These are phyloP conservation scores for Helicoverpa zea DNA, from an alignment of 1,140 invertebrate species.

Conservation along the genomic window DNA sequence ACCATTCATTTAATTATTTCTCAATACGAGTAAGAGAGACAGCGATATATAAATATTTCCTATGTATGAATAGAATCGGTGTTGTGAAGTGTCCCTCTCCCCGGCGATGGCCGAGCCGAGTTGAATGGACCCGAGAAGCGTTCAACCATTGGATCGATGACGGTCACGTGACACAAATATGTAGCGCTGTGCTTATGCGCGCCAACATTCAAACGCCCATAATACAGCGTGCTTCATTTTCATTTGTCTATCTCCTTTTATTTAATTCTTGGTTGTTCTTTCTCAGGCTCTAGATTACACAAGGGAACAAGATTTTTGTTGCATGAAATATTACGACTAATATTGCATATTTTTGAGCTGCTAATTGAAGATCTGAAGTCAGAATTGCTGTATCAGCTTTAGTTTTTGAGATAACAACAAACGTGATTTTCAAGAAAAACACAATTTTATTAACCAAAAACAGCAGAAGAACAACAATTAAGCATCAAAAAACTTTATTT, in stretches of 20 bases:
- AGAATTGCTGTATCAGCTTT: no score
- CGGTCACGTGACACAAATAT: slow-evolving; percentile 84
- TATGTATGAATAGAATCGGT: slow-evolving; percentile 85
- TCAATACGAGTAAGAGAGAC: slow-evolving; percentile 80
- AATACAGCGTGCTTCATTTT: background rate
- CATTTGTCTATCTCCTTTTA: background rate
- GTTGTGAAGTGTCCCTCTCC: slow-evolving; percentile 86
- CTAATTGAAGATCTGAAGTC: no score
- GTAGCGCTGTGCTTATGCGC: slow-evolving; percentile 63
- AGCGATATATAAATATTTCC: slow-evolving; percentile 84
- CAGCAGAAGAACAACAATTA: no score
- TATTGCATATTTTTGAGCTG: no score
- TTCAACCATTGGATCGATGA: slow-evolving; percentile 87
- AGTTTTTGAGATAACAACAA: no score
- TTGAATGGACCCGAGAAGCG: slow-evolving; percentile 87
- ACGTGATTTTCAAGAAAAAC: no score
- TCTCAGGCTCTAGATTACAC: no score
- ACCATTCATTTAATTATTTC: slow-evolving; percentile 86
- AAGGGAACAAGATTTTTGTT: no score
- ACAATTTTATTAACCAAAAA: no score
- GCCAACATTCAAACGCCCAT: slow-evolving; percentile 69
- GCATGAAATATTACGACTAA: no score
- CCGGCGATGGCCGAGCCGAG: slow-evolving; percentile 81
- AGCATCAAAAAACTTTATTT: no score
- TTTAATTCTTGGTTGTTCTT: no score